Base-by-base conservation (phyloP, 2,888 invertebrate species). In the Cepaea hortensis region DNA sequence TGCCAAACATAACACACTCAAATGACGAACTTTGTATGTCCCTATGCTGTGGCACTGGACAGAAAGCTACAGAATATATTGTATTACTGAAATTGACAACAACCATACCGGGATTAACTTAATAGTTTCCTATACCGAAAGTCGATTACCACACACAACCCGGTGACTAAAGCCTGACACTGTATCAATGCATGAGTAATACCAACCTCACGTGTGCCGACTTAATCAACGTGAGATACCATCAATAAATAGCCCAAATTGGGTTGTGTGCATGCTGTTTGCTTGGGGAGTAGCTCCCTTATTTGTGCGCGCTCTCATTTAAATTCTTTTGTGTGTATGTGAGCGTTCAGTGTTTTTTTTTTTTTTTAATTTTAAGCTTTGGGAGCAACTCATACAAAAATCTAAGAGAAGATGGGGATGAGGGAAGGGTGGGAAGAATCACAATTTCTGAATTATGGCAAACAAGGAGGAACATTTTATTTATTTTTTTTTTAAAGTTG, bases 191-290 rank as follows among this genome's bases (percentile, higher is more conserved):
- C 62, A 79, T 62, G 35, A 61, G 62, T 35, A 62, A 23, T 15
- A 62, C 35, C 35, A 3, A 2, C 20, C 62, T 3, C 13, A 79
- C 13, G 79, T 62, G 50, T 20, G 50, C 11, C 76, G 18, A 9
- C 77, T 77, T 77, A 62, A 79, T 35, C 79, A 35, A 79, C 61
- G 62, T 13, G 35, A 62, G 35, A 23, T 62, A 62, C 35, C 79
- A n/a, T 35, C 7, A 76, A 62, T 62, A 46, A 11, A 9, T 55
- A 3, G 79, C 13, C 13, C 23, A 11, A 62, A 79, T 61, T 35
- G 62, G 68, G 7, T 79, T 79, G 11, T 62, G 13, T 35, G 23
- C 62, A 62, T 35, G 62, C 18, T 79, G 15, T 79, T 79, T 23
- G 11, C 4, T 62, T n/a, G 20, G n/a, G 23, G 15, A 61, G 77